phyloP scores from a whole-genome alignment of 2,113 vertebrate species.

The Boleophthalmus pectinirostris region DNA sequence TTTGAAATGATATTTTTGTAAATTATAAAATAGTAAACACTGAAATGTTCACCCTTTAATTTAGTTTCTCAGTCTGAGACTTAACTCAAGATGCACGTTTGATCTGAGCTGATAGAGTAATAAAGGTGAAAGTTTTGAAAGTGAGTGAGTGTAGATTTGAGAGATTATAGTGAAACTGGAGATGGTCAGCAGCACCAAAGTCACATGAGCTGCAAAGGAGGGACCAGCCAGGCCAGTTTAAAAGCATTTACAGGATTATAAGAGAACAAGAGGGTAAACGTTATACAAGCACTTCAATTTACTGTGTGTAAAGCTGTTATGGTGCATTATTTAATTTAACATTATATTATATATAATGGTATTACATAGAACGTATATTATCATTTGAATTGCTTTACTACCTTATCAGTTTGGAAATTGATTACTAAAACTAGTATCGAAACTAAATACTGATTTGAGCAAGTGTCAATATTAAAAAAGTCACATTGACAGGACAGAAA shows the following conservation, averaged over 20 bases:
- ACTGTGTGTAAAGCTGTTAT: too few species aligned
- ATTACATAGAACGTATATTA: too few species aligned
- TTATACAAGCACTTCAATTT: neutral
- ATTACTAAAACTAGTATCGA: too few species aligned
- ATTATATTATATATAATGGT: too few species aligned
- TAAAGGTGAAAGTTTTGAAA: slow-evolving; percentile 14
- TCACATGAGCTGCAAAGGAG: slow-evolving; percentile 56
- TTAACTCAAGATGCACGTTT: neutral
- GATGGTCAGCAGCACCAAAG: slow-evolving; percentile 55
- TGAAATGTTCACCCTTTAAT: neutral
- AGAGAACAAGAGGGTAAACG: neutral
- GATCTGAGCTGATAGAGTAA: slow-evolving; percentile 1
- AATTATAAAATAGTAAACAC: too few species aligned
- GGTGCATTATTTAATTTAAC: too few species aligned
- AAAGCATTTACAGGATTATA: slow-evolving; percentile 21
- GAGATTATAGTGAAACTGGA: slow-evolving; percentile 38
- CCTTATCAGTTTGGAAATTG: too few species aligned
- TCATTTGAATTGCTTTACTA: too few species aligned
- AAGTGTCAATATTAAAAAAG: too few species aligned
- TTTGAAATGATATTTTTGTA: too few species aligned
- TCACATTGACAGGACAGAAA: too few species aligned
- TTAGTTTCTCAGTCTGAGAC: neutral
- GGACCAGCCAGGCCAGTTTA: slow-evolving; percentile 18
- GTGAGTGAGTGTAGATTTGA: neutral
- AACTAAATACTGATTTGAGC: too few species aligned